Base-by-base conservation (phyloP, 2,888 invertebrate genomes). In the Cosmopolites sordidus region DNA sequence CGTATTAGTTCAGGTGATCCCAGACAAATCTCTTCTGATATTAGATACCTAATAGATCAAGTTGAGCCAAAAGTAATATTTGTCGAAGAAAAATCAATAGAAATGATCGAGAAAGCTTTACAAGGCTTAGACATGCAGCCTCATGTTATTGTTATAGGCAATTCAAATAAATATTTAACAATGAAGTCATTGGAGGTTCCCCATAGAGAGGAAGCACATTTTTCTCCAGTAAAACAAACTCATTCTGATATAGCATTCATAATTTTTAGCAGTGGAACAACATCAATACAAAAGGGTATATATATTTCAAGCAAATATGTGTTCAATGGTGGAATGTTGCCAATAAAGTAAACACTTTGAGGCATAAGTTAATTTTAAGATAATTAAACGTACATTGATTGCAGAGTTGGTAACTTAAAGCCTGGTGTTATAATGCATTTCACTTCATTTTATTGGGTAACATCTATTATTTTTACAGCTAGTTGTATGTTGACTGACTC, bases 221-320 rank as follows among this genome's bases (percentile, higher is more conserved):
- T 50, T 48, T 53, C 43, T 65, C 66, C 6, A 40, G 37, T 18
- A 33, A 51, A 14, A 27, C 54, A 38, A 48, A 57, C 4, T 27
- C 22, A 12, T 37, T 59, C 12, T 43, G 59, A 63, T 14, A 64
- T 62, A 1, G 64, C 63, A 1, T 22, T 64, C 1, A 63, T 69
- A 43, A 58, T 61, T 29, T 69, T 67, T 45, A 67, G 66, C 16
- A 70, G 69, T 54, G 70, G 68, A 1, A 66, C 64, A 3, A 67
- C 66, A 8, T 67, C 66, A 9, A 42, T 60, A 14, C 63, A 65
- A 5, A 67, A 68, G 55, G 65, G 62, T 46, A 60, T 66, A 15
- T 64, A 62, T 44, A 17, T 61, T 9, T 59, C 62, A 1, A 51
- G 58, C 16, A 14, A 16, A 11, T 49, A 40, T 15, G 22, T 43